These are phyloP conservation scores for Todiramphus chloris DNA, from an alignment of 2,113 vertebrate genomes.

Conservation along the genomic window DNA sequence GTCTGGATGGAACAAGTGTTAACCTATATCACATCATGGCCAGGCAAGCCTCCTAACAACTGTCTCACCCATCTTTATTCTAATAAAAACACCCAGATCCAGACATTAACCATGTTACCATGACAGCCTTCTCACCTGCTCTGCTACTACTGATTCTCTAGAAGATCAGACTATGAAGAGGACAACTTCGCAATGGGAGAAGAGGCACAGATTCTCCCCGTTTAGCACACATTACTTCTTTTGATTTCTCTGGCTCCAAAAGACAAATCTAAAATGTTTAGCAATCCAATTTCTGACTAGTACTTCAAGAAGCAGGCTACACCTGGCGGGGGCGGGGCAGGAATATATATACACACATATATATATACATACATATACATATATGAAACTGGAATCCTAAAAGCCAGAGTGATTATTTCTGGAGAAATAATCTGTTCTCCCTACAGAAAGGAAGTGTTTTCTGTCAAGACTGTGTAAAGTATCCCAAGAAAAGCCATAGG, in stretches of 20 bases:
- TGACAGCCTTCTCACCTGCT: not conserved
- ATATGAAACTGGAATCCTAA: not conserved
- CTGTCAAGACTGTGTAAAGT: not conserved
- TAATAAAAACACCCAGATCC: not conserved
- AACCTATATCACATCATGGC: not conserved
- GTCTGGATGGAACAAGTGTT: not conserved
- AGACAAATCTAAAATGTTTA: not conserved
- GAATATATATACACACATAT: no score
- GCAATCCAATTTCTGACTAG: not conserved
- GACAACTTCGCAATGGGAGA: not conserved
- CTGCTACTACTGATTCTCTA: not conserved
- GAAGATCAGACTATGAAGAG: not conserved
- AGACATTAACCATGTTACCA: not conserved
- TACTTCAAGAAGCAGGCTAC: not conserved
- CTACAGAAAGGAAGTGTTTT: not conserved
- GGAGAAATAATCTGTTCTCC: not conserved
- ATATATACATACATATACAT: no score
- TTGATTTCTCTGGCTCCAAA: not conserved
- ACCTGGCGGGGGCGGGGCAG: no score
- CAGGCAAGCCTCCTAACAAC: not conserved
- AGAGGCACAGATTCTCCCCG: not conserved
- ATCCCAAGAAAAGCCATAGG: not conserved
- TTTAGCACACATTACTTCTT: not conserved
- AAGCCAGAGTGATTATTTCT: not conserved
- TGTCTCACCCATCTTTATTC: not conserved